phyloP scores from a whole-genome alignment of 2,888 invertebrate genomes.

The Hemithea aestivaria region DNA sequence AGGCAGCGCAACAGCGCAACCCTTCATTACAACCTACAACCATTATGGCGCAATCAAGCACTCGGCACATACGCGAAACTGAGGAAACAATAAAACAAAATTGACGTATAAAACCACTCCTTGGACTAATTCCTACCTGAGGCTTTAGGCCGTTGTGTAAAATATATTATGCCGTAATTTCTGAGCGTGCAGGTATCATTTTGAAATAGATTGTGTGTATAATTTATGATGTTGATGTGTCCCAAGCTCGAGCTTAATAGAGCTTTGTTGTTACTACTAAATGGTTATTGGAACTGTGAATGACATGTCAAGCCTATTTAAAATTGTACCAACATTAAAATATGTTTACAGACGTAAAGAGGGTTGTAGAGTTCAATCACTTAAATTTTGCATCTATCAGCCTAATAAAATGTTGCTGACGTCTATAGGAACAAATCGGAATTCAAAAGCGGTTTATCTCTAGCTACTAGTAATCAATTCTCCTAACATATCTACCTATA shows the following conservation, averaged over 20 bases:
- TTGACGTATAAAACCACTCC: constrained; percentile 71
- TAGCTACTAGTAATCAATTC: no score
- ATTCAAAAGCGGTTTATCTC: no score
- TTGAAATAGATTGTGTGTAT: constrained; percentile 39
- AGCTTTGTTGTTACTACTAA: constrained; percentile 12
- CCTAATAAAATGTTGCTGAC: no score
- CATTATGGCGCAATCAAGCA: constrained; percentile 73
- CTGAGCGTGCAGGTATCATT: constrained; percentile 37
- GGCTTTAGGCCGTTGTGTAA: constrained; percentile 52
- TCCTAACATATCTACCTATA: no score
- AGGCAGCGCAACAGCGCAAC: constrained; percentile 63
- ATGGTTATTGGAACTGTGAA: not conserved
- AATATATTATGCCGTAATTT: constrained; percentile 53
- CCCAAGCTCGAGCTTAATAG: constrained; percentile 10
- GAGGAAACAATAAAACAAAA: constrained; percentile 74
- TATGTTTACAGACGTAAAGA: no score
- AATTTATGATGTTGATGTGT: constrained; percentile 34
- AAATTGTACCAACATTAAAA: no score
- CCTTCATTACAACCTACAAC: constrained; percentile 70
- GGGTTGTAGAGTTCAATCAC: no score
- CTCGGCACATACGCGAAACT: constrained; percentile 73
- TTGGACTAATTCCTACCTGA: constrained; percentile 56
- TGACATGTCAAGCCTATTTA: no score
- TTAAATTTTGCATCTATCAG: no score
- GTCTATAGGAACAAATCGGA: no score